These are phyloP conservation scores for Macroteleia sp. DNA, from an alignment of 2,888 invertebrate species.

Conservation along the genomic window DNA sequence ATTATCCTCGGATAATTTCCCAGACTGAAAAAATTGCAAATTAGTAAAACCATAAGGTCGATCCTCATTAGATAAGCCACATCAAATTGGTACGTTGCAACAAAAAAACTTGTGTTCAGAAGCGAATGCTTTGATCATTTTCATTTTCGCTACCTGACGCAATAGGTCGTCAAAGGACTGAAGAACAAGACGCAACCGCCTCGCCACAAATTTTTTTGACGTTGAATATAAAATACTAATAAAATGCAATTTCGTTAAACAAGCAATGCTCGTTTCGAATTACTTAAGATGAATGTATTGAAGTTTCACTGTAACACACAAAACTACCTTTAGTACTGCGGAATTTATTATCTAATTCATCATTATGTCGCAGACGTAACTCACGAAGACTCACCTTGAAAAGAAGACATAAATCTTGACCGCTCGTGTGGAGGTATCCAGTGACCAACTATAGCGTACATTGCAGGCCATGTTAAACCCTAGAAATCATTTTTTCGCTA, in stretches of 20 bases:
- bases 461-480: conserved; percentile 90
- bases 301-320: conserved; percentile 82
- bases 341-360: conserved; percentile 30
- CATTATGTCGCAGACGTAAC: conserved; percentile 11
- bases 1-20: conserved; percentile 56
- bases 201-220: conserved; percentile 13
- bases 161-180: not conserved
- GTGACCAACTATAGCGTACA: conserved; percentile 89
- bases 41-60: conserved; percentile 66
- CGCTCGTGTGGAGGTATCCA: conserved; percentile 90
- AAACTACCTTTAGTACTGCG: conserved; percentile 72
- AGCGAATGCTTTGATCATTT: not conserved
- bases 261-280: conserved; percentile 39
- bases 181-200: not conserved
- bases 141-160: not conserved
- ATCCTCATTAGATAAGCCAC: not conserved
- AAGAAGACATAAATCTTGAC: conserved; percentile 90
- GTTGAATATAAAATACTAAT: conserved; percentile 12
- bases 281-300: conserved; percentile 73
- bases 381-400: conserved; percentile 85
- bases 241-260: conserved; percentile 32
- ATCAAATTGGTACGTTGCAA: not conserved
- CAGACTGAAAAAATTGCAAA: conserved; percentile 78
- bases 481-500: too few relatives aligned
- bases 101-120: conserved; percentile 25